A percentile compares a stretch with the other conserved stretches of the same genome.
Conservation (phyloP, 2,888 invertebrate species). For the Shargacucullia verbasci region DNA sequence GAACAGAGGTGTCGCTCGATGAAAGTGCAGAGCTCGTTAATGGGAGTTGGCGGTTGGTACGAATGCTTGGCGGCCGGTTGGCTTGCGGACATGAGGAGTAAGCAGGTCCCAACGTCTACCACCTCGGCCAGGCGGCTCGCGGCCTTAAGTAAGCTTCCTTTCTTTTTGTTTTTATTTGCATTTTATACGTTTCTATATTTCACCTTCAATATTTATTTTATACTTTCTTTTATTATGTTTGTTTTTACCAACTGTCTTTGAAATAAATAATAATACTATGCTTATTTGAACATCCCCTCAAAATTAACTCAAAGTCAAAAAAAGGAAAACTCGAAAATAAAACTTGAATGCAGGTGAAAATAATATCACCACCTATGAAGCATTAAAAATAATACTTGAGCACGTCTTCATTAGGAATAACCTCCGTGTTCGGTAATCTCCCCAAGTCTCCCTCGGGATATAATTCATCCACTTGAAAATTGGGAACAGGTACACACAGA, state of each 20-base stretch:
- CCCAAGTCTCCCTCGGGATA: conserved; percentile 84
- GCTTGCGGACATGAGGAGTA: conserved; percentile 88
- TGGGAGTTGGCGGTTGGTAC: conserved; percentile 88
- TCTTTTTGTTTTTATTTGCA: conserved; percentile 86
- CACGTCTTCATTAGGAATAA: conserved; percentile 85
- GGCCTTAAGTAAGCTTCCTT: conserved; percentile 88
- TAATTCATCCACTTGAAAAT: conserved; percentile 88
- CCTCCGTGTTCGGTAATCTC: conserved; percentile 74
- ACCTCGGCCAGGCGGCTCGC: conserved; percentile 88
- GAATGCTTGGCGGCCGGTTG: conserved; percentile 86
- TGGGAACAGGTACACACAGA: conserved; percentile 86
- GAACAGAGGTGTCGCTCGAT: conserved; percentile 80
- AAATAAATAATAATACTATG: conserved; percentile 10
- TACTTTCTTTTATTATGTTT: conserved; percentile 47
- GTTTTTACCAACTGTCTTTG: conserved; percentile 20
- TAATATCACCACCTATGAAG: conserved; percentile 73
- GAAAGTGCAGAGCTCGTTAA: conserved; percentile 87
- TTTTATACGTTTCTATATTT: conserved; percentile 61
- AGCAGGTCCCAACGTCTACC: conserved; percentile 87
- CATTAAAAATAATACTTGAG: conserved; percentile 82
- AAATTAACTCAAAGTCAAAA: conserved; percentile 38
- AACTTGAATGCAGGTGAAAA: conserved; percentile 77
- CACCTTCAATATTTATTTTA: conserved; percentile 54
- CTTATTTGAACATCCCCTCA: conserved; percentile 13
- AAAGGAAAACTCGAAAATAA: conserved; percentile 42